A percentile compares a stretch with the other conserved stretches of the same genome.
These are phyloP conservation scores for Spondyliosoma cantharus DNA, from an alignment of 2,797 vertebrate genomes.

Conservation along the genomic window DNA sequence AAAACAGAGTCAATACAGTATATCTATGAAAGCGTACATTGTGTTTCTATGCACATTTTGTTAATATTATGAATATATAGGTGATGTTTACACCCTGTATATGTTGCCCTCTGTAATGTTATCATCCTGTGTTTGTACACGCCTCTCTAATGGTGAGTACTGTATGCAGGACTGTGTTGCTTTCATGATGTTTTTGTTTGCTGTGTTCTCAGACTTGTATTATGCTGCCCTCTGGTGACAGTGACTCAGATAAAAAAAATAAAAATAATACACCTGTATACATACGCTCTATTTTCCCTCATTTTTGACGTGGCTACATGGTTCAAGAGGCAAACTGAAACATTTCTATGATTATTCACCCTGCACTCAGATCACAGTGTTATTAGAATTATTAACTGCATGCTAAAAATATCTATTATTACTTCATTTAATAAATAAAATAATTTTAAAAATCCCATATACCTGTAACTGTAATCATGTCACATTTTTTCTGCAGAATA, in stretches of 20 bases:
- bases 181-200: constrained; percentile 5
- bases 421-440: no score
- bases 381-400: neutral
- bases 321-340: neutral
- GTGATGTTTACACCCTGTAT: neutral
- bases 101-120: neutral
- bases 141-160: neutral
- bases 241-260: neutral
- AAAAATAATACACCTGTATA: no score
- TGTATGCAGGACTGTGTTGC: neutral
- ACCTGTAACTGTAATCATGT: neutral
- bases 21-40: neutral
- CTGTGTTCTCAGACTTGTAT: constrained; percentile 45
- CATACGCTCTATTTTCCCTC: no score
- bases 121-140: neutral
- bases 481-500: neutral
- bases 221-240: constrained; percentile 77
- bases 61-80: neutral
- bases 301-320: neutral
- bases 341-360: neutral
- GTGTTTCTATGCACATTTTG: neutral
- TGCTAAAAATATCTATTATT: neutral
- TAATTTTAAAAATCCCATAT: neutral
- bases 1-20: neutral
- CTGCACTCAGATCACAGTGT: neutral